phyloP scores from a whole-genome alignment of 2,797 vertebrate species.

The Agapornis canus region DNA sequence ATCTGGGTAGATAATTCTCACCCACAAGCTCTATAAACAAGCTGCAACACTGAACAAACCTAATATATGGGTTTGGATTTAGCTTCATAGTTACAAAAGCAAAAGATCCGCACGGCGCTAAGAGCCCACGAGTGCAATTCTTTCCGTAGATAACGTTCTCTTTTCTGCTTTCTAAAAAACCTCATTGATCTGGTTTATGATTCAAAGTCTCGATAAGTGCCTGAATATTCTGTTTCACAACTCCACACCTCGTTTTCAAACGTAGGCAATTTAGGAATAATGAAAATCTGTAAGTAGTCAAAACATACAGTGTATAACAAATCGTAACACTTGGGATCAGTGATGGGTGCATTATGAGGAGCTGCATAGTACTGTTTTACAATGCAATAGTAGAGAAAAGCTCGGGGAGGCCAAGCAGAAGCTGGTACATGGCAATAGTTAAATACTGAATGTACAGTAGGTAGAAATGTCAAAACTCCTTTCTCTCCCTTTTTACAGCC shows the following conservation, averaged over 20 bases:
- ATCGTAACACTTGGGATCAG: background rate
- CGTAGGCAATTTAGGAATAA: constrained; percentile 36
- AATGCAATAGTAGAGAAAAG: background rate
- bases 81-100: constrained; percentile 26
- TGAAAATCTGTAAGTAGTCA: constrained; percentile 16
- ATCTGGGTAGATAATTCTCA: constrained; percentile 74
- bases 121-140: constrained; percentile 11
- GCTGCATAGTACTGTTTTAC: background rate
- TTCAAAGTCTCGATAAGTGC: constrained; percentile 39
- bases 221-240: constrained; percentile 28
- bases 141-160: constrained; percentile 20
- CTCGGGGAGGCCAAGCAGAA: background rate
- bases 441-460: background rate
- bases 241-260: constrained; percentile 54
- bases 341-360: background rate
- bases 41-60: constrained; percentile 41
- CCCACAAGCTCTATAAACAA: constrained; percentile 66
- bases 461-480: background rate
- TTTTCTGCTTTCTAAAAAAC: constrained; percentile 26
- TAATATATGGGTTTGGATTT: constrained; percentile 28
- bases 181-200: constrained; percentile 22
- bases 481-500: background rate
- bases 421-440: background rate
- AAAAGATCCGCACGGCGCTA: background rate
- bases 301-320: background rate